A percentile compares a stretch with the other conserved stretches of the same genome.
phyloP scores from a whole-genome alignment of 2,113 vertebrate species.

The Sinocyclocheilus maitianheensis region DNA sequence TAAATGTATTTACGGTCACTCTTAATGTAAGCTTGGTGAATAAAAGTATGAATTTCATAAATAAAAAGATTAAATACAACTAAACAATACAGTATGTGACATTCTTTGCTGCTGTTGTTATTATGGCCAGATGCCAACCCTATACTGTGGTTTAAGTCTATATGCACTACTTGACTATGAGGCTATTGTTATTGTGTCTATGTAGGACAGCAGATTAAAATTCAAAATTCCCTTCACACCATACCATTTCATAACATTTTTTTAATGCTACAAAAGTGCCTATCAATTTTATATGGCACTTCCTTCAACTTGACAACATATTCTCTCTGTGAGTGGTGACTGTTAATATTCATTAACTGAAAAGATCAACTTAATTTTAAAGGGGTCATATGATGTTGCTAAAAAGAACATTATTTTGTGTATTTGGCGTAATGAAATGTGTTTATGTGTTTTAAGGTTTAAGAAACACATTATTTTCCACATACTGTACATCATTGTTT shows the following conservation, averaged over 20 bases:
- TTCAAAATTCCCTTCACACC: neutral
- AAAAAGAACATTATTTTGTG: no score
- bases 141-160: no score
- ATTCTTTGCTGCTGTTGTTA: neutral
- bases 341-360: conserved; percentile 8
- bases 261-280: neutral
- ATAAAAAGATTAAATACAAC: neutral
- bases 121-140: neutral
- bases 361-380: neutral
- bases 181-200: no score
- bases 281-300: neutral
- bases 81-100: neutral
- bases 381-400: no score
- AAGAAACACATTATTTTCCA: no score
- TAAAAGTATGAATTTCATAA: neutral
- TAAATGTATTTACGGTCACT: neutral
- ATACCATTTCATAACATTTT: neutral
- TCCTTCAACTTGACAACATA: neutral
- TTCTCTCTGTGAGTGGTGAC: conserved; percentile 1
- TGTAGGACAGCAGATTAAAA: no score
- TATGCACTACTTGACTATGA: no score
- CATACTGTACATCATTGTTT: no score
- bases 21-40: neutral
- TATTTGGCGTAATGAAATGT: no score
- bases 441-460: no score